Evolutionary conservation across 2,797 vertebrate genomes (phyloP).

Genomic region (Furcifer pardalis): DNA sequence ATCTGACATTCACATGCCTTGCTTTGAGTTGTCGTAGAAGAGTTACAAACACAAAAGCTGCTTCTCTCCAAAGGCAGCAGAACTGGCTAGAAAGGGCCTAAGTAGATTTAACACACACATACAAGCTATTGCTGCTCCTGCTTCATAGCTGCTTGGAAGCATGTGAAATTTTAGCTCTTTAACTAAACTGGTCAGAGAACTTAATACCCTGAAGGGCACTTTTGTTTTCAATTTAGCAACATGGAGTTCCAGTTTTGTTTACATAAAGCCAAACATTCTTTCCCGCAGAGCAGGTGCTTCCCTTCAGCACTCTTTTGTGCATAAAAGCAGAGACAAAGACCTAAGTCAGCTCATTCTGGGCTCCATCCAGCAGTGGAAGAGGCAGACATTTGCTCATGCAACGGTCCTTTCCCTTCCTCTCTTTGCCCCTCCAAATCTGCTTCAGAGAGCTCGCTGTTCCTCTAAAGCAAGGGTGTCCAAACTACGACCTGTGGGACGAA

Average conservation of each 20-base stretch:
- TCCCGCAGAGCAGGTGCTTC: not conserved
- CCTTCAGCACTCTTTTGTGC: not conserved
- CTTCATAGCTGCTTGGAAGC: not conserved
- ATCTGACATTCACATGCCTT: not conserved
- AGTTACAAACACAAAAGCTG: not conserved
- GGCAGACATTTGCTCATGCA: too few relatives aligned
- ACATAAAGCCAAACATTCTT: not conserved
- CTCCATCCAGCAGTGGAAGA: not conserved
- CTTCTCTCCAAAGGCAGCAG: not conserved
- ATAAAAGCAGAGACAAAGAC: not conserved
- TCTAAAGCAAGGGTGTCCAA: not conserved
- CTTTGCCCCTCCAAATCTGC: not conserved
- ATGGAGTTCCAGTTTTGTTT: not conserved
- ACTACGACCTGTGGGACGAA: too few relatives aligned
- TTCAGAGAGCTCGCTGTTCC: too few relatives aligned
- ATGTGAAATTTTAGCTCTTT: slow-evolving; percentile 1
- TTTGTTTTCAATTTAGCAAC: slow-evolving; percentile 2
- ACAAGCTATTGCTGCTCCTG: too few relatives aligned
- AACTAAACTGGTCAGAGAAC: not conserved
- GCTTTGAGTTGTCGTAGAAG: not conserved
- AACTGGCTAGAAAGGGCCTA: not conserved
- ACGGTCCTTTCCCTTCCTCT: not conserved
- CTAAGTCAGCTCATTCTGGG: not conserved
- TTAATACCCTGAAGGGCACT: not conserved
- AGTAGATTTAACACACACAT: not conserved